phyloP scores from a whole-genome alignment of 1,140 invertebrate genomes.

The Zaprionus nigranus region DNA sequence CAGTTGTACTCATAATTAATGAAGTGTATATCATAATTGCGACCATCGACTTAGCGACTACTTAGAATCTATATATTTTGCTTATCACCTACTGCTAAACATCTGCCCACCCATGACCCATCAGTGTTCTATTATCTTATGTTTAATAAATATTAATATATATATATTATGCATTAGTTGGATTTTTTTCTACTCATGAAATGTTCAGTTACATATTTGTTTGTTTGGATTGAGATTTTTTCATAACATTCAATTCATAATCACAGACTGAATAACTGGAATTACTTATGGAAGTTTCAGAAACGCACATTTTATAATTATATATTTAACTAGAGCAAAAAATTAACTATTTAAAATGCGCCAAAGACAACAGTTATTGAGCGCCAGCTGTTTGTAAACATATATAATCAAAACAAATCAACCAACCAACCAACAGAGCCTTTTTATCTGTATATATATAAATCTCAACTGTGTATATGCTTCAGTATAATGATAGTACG shows the following conservation, averaged over 20 bases:
- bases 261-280: slow-evolving; percentile 79
- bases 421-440: slow-evolving; percentile 56
- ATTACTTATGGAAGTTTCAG: slow-evolving; percentile 67
- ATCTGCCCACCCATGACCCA: slow-evolving; percentile 70
- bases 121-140: slow-evolving; percentile 63
- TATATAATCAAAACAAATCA: slow-evolving; percentile 31
- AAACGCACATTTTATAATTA: slow-evolving; percentile 28
- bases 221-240: slow-evolving; percentile 52
- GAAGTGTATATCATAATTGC: slow-evolving; percentile 59
- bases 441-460: slow-evolving; percentile 40
- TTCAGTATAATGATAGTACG: slow-evolving; percentile 47
- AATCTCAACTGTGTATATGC: slow-evolving; percentile 46
- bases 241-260: slow-evolving; percentile 66
- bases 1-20: slow-evolving; percentile 72
- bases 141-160: slow-evolving; percentile 42
- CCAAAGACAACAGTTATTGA: background rate
- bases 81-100: slow-evolving; percentile 79
- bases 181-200: slow-evolving; percentile 54
- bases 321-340: slow-evolving; percentile 70
- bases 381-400: slow-evolving; percentile 4
- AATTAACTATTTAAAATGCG: slow-evolving; percentile 76
- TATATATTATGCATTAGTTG: slow-evolving; percentile 37
- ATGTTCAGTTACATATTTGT: slow-evolving; percentile 68
- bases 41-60: slow-evolving; percentile 54
- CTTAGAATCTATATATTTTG: slow-evolving; percentile 54